Percentiles rank a stretch among this genome's conserved stretches.
Conservation (phyloP, 2,113 vertebrate genomes). For the Fregetta grallaria region DNA sequence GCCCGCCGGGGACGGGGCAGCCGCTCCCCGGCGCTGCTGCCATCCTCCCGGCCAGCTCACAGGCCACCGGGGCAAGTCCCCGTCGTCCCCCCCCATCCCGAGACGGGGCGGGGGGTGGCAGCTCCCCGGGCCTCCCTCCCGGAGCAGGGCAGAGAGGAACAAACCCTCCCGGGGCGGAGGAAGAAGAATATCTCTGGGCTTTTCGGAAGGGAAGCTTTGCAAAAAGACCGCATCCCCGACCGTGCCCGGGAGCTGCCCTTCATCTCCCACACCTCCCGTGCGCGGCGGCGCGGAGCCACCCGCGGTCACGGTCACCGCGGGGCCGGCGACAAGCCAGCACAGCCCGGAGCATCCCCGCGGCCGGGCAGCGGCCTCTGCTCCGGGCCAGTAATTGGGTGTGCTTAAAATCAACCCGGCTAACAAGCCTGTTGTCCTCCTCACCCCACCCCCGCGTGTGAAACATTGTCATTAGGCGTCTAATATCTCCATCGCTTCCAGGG, state of each 20-base stretch:
- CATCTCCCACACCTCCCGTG: neutral
- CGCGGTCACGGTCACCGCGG: neutral
- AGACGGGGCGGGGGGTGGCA: neutral
- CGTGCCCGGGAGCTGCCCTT: neutral
- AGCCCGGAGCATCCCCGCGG: conserved; percentile 24
- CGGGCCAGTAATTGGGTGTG: conserved; percentile 17
- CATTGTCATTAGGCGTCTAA: conserved; percentile 63
- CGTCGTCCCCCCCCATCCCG: neutral
- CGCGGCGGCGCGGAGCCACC: neutral
- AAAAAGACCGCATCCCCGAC: neutral
- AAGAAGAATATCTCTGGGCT: neutral
- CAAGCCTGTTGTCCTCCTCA: conserved; percentile 47
- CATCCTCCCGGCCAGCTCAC: neutral
- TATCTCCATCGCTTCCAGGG: conserved; percentile 51
- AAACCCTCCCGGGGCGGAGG: neutral
- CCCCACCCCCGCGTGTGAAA: conserved; percentile 64
- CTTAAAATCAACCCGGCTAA: conserved; percentile 45
- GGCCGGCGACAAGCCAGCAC: neutral
- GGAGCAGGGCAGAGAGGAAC: neutral
- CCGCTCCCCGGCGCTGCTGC: neutral
- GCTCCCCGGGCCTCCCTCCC: neutral
- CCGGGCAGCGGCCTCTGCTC: conserved; percentile 4
- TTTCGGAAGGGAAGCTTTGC: neutral
- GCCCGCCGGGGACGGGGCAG: neutral
- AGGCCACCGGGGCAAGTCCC: neutral